Evolutionary conservation across 2,113 vertebrate genomes (phyloP), one percentile per base, ranked within the genome.

Genomic region (Aegithalos caudatus): DNA sequence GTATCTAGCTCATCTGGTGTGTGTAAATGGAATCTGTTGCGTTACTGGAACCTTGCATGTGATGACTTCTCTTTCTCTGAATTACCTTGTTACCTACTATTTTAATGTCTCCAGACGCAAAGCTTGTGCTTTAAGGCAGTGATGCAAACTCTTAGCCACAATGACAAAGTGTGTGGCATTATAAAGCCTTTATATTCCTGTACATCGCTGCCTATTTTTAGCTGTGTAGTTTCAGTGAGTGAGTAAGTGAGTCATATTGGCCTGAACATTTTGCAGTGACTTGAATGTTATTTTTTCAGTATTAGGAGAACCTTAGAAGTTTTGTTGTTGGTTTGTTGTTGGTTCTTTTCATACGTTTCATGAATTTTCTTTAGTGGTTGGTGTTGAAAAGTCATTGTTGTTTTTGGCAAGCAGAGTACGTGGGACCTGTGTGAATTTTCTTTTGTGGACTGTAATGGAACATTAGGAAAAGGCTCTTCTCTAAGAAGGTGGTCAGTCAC

Each of bases 81-180:
- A 71, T 91, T 65, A 78, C 53, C 61, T 93, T 1, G 16, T 57
- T 92, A 58, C 87, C 73, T 95, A 8, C 77, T 88, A 45, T 90
- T 91, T 85, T 81, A 87, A 81, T 45, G 38, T 67, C 58, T 84
- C 60, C 44, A 50, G 86, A 88, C 0, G 2, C 51, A 82, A 74
- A 88, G 54, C 60, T 73, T 69, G 8, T 60, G 57, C 76, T 96
- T 93, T 56, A 58, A 65, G 50, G 85, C 71, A 56, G 60, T 66
- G 80, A 91, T 94, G 82, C 85, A 85, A 37, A 84, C 27, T 79
- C 73, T 19, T 69, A 60, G 84, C 76, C 83, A 85, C 48, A 92
- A 79, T 95, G 86, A 94, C 92, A 92, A 61, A 94, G 83, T 83
- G 76, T 92, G 83, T 88, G 90, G 80, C 82, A 72, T 96, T 95